Percentiles rank a stretch among this genome's conserved stretches.
phyloP scores from a whole-genome alignment of 1,140 invertebrate genomes.

The Drosophila truncata region DNA sequence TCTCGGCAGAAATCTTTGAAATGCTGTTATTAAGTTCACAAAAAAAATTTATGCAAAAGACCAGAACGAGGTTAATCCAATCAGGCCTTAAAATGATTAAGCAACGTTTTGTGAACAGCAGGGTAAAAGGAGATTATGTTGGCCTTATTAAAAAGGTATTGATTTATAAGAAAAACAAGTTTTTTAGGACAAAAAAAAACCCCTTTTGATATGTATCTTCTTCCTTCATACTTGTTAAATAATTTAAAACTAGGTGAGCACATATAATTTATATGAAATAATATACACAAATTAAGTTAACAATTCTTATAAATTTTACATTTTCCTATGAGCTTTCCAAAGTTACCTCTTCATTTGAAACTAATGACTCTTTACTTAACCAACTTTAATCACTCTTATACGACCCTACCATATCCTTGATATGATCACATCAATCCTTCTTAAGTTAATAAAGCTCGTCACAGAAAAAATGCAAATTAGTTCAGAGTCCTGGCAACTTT shows the following conservation, averaged over 20 bases:
- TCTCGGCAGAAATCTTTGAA: slow-evolving; percentile 27
- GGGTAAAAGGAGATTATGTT: not conserved
- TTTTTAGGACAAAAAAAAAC: not conserved
- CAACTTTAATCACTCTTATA: not conserved
- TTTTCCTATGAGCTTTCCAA: not conserved
- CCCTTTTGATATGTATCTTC: not conserved
- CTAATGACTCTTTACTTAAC: slow-evolving; percentile 17
- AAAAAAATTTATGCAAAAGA: slow-evolving; percentile 8
- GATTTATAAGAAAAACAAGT: not conserved
- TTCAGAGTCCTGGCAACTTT: slow-evolving; percentile 13
- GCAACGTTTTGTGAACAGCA: slow-evolving; percentile 12
- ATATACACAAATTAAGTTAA: not conserved
- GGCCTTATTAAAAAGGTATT: slow-evolving; percentile 5
- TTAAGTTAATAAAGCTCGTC: slow-evolving; percentile 23
- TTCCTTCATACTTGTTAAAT: no score
- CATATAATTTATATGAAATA: not conserved
- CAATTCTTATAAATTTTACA: not conserved
- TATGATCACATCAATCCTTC: slow-evolving; percentile 32
- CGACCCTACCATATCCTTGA: not conserved
- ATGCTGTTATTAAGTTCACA: slow-evolving; percentile 25
- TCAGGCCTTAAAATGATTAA: slow-evolving; percentile 24
- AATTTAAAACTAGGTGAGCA: no score
- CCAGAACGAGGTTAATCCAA: slow-evolving; percentile 33
- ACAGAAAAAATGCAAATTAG: slow-evolving; percentile 58
- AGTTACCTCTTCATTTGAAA: slow-evolving; percentile 6